Percentiles rank a stretch among this genome's conserved stretches.
Conservation (phyloP, 2,888 invertebrate genomes). For the Cabera pusaria region DNA sequence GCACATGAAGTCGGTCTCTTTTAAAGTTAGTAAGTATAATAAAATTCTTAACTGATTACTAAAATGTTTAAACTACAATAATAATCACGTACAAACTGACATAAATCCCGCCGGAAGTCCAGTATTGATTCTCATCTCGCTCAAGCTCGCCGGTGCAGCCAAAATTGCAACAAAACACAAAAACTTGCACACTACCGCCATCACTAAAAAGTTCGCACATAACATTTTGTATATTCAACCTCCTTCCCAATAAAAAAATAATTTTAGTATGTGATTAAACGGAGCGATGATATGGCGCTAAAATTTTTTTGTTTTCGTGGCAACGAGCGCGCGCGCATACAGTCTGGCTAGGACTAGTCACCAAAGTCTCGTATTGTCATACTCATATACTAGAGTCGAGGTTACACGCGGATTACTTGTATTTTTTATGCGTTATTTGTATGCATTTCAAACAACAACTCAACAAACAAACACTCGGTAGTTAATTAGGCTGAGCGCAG, state of each 20-base stretch:
- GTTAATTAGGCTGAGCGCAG: no score
- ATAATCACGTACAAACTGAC: constrained; percentile 65
- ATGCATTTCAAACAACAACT: no score
- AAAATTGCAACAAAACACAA: constrained; percentile 30
- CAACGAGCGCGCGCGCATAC: constrained; percentile 34
- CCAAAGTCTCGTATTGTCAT: no score
- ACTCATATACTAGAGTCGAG: no score
- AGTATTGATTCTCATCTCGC: constrained; percentile 47
- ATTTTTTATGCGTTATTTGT: no score
- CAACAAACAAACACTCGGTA: no score
- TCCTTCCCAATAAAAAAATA: no score
- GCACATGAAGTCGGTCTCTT: no score
- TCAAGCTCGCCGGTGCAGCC: constrained; percentile 27
- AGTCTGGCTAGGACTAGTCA: constrained; percentile 34
- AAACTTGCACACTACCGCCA: constrained; percentile 12
- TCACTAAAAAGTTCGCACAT: constrained; percentile 14
- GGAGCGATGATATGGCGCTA: constrained; percentile 14
- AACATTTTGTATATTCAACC: constrained; percentile 17
- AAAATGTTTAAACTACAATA: constrained; percentile 2
- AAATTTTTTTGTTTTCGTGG: constrained; percentile 20
- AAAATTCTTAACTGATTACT: no score
- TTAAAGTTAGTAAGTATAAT: no score
- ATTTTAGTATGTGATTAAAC: no score
- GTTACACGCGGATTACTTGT: constrained; percentile 13
- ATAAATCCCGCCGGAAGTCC: constrained; percentile 70